These are phyloP conservation scores for Pagetopsis macropterus DNA, from an alignment of 2,797 vertebrate genomes.

Conservation along the genomic window DNA sequence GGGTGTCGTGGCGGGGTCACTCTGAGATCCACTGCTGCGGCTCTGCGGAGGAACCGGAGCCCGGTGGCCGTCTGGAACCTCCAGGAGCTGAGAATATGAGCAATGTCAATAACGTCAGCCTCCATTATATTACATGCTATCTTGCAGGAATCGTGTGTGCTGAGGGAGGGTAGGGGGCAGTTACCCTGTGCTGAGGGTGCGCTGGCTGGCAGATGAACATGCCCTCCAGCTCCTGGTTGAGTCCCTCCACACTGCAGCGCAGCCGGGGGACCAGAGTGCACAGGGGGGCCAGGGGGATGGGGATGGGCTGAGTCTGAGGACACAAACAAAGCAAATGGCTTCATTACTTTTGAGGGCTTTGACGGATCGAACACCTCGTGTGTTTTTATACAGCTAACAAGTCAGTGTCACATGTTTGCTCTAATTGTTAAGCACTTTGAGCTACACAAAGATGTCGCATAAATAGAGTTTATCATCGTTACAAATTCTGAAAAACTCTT, in stretches of 20 bases:
- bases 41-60: slow-evolving; percentile 87
- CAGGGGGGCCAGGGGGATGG: slow-evolving; percentile 72
- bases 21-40: slow-evolving; percentile 79
- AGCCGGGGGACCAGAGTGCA: slow-evolving; percentile 86
- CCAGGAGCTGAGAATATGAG: slow-evolving; percentile 81
- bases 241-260: slow-evolving; percentile 89
- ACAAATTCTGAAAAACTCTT: background rate
- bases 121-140: background rate
- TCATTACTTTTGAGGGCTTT: slow-evolving; percentile 3
- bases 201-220: slow-evolving; percentile 88
- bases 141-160: background rate
- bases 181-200: slow-evolving; percentile 87
- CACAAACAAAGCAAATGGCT: slow-evolving; percentile 23
- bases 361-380: slow-evolving; percentile 26
- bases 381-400: background rate
- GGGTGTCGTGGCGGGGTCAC: slow-evolving; percentile 66
- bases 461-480: background rate
- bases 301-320: slow-evolving; percentile 72
- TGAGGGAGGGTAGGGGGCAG: background rate
- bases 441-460: background rate
- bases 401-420: background rate
- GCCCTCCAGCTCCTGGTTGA: slow-evolving; percentile 93
- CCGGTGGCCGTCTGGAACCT: slow-evolving; percentile 90
- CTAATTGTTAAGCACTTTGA: background rate
- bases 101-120: slow-evolving; percentile 3